Evolutionary conservation across 2,113 vertebrate genomes (phyloP).

Genomic region (Carassius carassius): DNA sequence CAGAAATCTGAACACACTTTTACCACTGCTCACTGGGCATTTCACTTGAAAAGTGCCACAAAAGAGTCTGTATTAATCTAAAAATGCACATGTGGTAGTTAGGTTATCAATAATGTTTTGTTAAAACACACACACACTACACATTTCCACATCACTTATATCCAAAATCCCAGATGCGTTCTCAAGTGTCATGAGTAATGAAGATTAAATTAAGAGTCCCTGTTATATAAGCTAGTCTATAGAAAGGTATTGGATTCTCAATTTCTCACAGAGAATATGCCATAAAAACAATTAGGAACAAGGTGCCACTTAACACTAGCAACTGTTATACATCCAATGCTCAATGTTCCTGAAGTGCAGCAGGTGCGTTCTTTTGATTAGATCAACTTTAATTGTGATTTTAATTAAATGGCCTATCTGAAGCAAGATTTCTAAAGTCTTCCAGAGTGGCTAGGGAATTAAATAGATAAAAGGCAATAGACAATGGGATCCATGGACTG

Average conservation of each 20-base stretch:
- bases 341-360: constrained; percentile 72
- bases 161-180: background rate
- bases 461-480: constrained; percentile 57
- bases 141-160: background rate
- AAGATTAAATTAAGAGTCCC: constrained; percentile 15
- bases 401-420: constrained; percentile 88
- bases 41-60: background rate
- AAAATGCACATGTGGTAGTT: background rate
- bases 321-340: constrained; percentile 80
- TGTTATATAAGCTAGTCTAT: background rate
- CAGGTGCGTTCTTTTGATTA: constrained; percentile 91
- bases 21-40: background rate
- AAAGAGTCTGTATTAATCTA: too few relatives aligned
- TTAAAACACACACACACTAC: background rate
- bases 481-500: constrained; percentile 26
- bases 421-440: constrained; percentile 67
- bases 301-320: constrained; percentile 73
- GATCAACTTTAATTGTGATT: constrained; percentile 92
- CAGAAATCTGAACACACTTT: background rate
- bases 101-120: background rate
- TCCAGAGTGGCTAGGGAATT: constrained; percentile 60
- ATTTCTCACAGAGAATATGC: constrained; percentile 55
- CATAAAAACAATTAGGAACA: constrained; percentile 55
- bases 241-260: constrained; percentile 25
- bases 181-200: background rate